Base-by-base conservation (phyloP, 2,113 vertebrate genomes). In the Gasterosteus nipponicus region DNA sequence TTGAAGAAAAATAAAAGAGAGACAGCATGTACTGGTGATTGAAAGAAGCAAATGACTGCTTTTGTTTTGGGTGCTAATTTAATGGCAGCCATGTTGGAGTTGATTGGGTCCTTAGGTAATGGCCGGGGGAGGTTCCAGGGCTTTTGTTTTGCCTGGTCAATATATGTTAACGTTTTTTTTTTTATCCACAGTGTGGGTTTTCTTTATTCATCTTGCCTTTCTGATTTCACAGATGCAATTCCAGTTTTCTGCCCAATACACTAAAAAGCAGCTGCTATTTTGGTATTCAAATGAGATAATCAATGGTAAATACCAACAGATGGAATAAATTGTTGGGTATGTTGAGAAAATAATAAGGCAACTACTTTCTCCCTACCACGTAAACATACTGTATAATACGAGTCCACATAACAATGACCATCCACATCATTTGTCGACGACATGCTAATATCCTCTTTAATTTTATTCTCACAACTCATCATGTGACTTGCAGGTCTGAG, bases 61-160 rank as follows among this genome's bases (percentile, higher is more conserved):
- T 89, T 91, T 85, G 89, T 91, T 93, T 92, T 78, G 87, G 22
- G 38, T 73, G 75, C 69, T 91, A 89, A 93, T 90, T 90, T 91
- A 91, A 91, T 89, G 89, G 77, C 72, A 60, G 83, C 82, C 77
- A 84, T 85, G 75, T 74, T 83, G 87, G 62, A 85, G 84, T 75
- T 84, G 82, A 90, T 85, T 83, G 74, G 80, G 82, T 82, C 80
- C 75, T 78, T 67, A 78, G 76, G 72, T 86, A 87, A 89, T 82
- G 80, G 57, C 39, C 69, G 65, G 78, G 65, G 53, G 72, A 78
- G 68, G 78, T 77, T 82, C 29, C 67, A 57, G 58, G 51, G 53
- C 51, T 64, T 64, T 78, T 58, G 63, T 72, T 66, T 82, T 60
- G 56, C 54, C 61, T 33, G 14, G 66, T 58, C 73, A 69, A 76